Percentiles rank a stretch among this genome's conserved stretches.
Evolutionary conservation across 1,140 invertebrate genomes (phyloP).

Genomic region (Propsilocerus akamusi): DNA sequence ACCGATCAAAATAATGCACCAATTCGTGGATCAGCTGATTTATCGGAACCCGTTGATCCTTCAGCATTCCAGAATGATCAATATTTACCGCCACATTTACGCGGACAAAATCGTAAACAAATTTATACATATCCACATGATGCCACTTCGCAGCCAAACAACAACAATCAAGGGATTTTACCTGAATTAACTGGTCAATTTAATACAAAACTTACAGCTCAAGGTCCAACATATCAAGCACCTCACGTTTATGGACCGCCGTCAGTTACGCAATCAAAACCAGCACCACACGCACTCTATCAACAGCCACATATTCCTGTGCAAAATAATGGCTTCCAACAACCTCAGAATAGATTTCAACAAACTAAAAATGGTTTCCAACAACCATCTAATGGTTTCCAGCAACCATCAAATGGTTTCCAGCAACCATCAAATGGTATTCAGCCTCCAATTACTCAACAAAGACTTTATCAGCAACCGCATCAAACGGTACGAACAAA

Average conservation of each 20-base stretch:
- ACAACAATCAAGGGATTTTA: neutral
- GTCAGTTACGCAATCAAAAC: neutral
- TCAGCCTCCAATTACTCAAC: no score
- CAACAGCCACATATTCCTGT: no score
- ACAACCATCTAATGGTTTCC: no score
- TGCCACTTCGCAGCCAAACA: no score
- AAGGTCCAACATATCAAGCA: neutral
- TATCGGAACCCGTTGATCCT: neutral
- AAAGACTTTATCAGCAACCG: no score
- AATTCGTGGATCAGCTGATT: neutral
- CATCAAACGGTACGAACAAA: no score
- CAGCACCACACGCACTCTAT: no score
- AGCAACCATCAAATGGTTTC: no score
- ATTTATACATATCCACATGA: slow-evolving; percentile 3
- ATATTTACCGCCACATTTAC: neutral
- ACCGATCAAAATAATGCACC: neutral
- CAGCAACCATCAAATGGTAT: no score
- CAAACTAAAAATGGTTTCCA: no score
- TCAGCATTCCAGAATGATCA: neutral
- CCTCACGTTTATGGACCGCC: neutral
- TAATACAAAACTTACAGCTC: neutral
- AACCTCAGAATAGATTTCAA: no score
- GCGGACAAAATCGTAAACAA: neutral
- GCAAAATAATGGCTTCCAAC: no score
- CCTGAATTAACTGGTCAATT: neutral